Base-by-base conservation (phyloP, 2,113 vertebrate species). In the Bubo bubo region DNA sequence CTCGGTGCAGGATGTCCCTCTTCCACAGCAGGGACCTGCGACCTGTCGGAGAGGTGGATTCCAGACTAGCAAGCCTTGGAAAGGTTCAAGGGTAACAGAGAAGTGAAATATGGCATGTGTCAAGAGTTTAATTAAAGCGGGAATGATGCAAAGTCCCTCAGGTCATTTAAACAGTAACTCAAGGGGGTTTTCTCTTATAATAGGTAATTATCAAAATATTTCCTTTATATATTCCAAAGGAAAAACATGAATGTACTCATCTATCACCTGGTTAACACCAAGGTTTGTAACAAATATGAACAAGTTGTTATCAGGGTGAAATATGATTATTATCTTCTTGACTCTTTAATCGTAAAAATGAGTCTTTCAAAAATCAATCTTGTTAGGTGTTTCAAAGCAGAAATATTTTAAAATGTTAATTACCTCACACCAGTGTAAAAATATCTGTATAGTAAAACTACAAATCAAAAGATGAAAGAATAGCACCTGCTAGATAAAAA, bases 121-220 rank as follows among this genome's bases (percentile, higher is more conserved):
- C 81, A 62, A 63, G 81, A 90, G 67, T 76, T 93, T 92, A 82
- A 92, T 93, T 94, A 79, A 71, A 82, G n/a, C 56, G 53, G 66
- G 85, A 92, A 55, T 1, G 15, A 63, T 28, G 23, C 66, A 23
- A 77, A 66, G 26, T 27, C 96, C 79, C 86, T 76, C 79, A 26
- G 89, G 79, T 94, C 62, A 2, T 91, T 95, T 68, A 18, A 75
- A 67, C 4, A 34, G 7, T 23, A 34, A 52, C 94, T 87, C 79
- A 11, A 39, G 88, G 56, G 70, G 77, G 22, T 26, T 56, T 68
- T 30, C 60, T 79, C 85, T 55, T 12, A 9, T 30, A 77, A 7
- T 24, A 91, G 71, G 76, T 70, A 80, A 94, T 91, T 89, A 89
- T 75, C 67, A 76, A 53, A 50, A 88, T 41, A 16, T 45, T 92